These are phyloP conservation scores for Ispidina picta DNA, from an alignment of 2,797 vertebrate species.

Conservation along the genomic window DNA sequence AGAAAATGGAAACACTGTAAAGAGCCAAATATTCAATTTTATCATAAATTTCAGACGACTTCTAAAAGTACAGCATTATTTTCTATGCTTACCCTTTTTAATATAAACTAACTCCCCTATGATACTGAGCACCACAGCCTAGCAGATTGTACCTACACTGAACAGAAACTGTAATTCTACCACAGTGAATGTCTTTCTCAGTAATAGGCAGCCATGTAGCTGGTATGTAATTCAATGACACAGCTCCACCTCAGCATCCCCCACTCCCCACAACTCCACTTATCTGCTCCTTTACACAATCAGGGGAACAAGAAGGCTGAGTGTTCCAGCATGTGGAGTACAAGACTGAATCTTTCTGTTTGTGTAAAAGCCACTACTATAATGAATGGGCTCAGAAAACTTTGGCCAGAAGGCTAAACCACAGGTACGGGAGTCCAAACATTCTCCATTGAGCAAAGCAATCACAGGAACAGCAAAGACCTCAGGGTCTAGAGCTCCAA, in stretches of 20 bases:
- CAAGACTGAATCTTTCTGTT: not conserved
- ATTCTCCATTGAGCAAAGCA: constrained; percentile 1
- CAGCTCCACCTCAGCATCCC: not conserved
- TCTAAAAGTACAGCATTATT: not conserved
- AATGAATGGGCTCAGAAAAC: not conserved
- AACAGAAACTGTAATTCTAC: not conserved
- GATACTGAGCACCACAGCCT: not conserved
- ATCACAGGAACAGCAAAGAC: not conserved
- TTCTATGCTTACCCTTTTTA: not conserved
- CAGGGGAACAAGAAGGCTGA: not conserved
- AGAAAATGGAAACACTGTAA: not conserved
- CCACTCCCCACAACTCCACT: not conserved
- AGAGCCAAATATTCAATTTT: not conserved
- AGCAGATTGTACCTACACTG: not conserved
- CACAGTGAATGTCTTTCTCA: not conserved
- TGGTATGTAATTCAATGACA: not conserved
- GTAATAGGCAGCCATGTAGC: not conserved
- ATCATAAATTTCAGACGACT: not conserved
- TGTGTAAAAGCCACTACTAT: not conserved
- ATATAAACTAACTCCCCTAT: not conserved
- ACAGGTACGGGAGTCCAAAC: not conserved
- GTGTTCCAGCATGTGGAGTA: not conserved
- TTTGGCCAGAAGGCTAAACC: not conserved
- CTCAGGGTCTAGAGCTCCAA: not conserved
- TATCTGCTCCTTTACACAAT: not conserved